These are phyloP conservation scores for Chaenodraco wilsoni DNA, from an alignment of 2,797 vertebrate species.

Conservation along the genomic window DNA sequence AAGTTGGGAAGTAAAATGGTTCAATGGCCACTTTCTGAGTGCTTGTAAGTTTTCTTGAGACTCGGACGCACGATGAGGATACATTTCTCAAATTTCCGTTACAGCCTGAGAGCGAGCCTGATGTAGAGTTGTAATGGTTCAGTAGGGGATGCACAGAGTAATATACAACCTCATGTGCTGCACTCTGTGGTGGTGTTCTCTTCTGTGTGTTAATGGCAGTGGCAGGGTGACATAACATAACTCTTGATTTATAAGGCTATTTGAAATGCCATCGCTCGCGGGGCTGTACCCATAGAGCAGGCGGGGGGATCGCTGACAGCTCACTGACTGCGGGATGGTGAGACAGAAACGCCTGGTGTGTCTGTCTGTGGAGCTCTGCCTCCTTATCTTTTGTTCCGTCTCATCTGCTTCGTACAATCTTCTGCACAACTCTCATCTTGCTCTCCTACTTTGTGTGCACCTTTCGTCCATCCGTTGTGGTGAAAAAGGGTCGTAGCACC, in stretches of 20 bases:
- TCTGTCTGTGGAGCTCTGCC: constrained; percentile 54
- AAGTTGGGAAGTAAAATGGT: constrained; percentile 47
- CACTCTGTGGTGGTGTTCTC: constrained; percentile 68
- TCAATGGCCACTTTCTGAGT: constrained; percentile 40
- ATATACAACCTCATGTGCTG: constrained; percentile 61
- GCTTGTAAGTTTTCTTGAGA: constrained; percentile 46
- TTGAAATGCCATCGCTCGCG: constrained; percentile 80
- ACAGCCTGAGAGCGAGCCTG: constrained; percentile 46
- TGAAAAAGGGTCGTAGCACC: constrained; percentile 43
- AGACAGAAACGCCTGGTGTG: constrained; percentile 68
- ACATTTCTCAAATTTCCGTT: constrained; percentile 62
- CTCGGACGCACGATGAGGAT: constrained; percentile 45
- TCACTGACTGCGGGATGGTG: constrained; percentile 76
- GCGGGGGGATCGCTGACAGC: constrained; percentile 77
- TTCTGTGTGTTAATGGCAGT: constrained; percentile 79
- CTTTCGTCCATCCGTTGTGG: constrained; percentile 43
- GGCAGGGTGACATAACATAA: constrained; percentile 82
- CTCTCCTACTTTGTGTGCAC: constrained; percentile 29
- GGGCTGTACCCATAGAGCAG: constrained; percentile 73
- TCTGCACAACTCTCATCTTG: constrained; percentile 41
- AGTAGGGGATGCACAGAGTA: constrained; percentile 74
- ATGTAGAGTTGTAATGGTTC: constrained; percentile 70
- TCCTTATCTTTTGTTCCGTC: constrained; percentile 67
- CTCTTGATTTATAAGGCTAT: constrained; percentile 85
- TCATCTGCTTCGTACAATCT: constrained; percentile 51